Percentiles rank a stretch among this genome's conserved stretches.
phyloP scores from a whole-genome alignment of 2,888 invertebrate genomes.

The Dolichopus griseipennis region DNA sequence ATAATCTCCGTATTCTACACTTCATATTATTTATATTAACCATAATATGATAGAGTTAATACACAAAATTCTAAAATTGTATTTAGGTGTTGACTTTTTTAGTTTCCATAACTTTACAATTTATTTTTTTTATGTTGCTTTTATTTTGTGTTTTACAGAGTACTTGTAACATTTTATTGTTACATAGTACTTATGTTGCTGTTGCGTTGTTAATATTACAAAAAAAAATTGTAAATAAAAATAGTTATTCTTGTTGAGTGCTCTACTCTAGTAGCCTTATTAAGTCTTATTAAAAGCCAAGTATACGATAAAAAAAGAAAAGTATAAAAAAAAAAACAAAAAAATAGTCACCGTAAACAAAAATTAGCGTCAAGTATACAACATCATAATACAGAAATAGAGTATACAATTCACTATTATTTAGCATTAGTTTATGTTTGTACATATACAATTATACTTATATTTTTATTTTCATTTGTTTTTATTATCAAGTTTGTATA shows the following conservation, averaged over 20 bases:
- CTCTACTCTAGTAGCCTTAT: constrained; percentile 1
- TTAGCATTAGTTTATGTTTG: no score
- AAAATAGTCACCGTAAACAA: not conserved
- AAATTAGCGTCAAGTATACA: not conserved
- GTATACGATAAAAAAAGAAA: no score
- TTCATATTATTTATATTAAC: no score
- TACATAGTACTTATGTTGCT: not conserved
- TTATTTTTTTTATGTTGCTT: not conserved
- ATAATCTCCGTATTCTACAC: no score
- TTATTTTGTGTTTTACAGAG: not conserved
- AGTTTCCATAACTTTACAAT: not conserved
- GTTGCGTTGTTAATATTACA: not conserved
- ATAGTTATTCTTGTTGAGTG: not conserved
- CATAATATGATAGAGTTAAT: no score
- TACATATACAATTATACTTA: no score
- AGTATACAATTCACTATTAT: not conserved
- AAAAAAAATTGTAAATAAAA: not conserved
- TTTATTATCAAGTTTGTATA: no score
- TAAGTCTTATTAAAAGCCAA: not conserved
- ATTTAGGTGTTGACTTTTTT: not conserved
- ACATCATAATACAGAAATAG: not conserved
- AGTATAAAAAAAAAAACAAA: not conserved
- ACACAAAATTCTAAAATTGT: not conserved
- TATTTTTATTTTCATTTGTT: no score
- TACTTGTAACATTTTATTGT: not conserved